These are phyloP conservation scores for Meandrusa payeni DNA, from an alignment of 2,888 invertebrate genomes.

Conservation along the genomic window DNA sequence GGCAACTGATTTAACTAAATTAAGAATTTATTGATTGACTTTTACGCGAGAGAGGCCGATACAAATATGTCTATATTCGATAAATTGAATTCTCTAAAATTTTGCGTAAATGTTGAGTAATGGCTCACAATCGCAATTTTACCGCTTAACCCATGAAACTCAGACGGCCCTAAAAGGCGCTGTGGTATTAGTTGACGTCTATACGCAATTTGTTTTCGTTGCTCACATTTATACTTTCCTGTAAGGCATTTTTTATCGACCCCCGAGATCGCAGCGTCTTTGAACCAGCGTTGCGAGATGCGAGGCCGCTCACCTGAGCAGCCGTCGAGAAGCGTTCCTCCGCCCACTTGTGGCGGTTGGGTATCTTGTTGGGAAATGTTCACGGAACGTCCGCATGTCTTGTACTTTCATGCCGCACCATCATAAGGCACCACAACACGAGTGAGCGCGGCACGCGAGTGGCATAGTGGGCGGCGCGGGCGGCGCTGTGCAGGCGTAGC, in stretches of 20 bases:
- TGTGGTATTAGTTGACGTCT: neutral
- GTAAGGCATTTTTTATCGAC: slow-evolving; percentile 59
- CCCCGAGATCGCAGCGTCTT: slow-evolving; percentile 63
- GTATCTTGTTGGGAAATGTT: slow-evolving; percentile 52
- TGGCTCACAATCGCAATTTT: neutral
- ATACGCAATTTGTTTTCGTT: slow-evolving; percentile 26
- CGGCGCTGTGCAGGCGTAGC: slow-evolving; percentile 46
- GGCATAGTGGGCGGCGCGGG: slow-evolving; percentile 56
- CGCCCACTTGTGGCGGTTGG: slow-evolving; percentile 74
- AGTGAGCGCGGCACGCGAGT: slow-evolving; percentile 64
- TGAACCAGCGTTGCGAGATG: slow-evolving; percentile 56
- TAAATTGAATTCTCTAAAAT: too few relatives aligned
- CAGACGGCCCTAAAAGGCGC: neutral
- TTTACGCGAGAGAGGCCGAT: too few relatives aligned
- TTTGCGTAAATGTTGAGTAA: too few relatives aligned
- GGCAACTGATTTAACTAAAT: too few relatives aligned
- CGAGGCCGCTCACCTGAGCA: slow-evolving; percentile 74
- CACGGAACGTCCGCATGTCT: slow-evolving; percentile 77
- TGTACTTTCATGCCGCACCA: slow-evolving; percentile 74
- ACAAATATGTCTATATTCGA: too few relatives aligned
- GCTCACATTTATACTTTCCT: slow-evolving; percentile 33
- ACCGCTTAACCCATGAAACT: neutral
- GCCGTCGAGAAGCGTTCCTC: slow-evolving; percentile 60
- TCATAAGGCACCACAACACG: slow-evolving; percentile 77
- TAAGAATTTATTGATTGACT: too few relatives aligned